A percentile compares a stretch with the other conserved stretches of the same genome.
phyloP scores from a whole-genome alignment of 2,113 vertebrate species.

The Pipa parva region DNA sequence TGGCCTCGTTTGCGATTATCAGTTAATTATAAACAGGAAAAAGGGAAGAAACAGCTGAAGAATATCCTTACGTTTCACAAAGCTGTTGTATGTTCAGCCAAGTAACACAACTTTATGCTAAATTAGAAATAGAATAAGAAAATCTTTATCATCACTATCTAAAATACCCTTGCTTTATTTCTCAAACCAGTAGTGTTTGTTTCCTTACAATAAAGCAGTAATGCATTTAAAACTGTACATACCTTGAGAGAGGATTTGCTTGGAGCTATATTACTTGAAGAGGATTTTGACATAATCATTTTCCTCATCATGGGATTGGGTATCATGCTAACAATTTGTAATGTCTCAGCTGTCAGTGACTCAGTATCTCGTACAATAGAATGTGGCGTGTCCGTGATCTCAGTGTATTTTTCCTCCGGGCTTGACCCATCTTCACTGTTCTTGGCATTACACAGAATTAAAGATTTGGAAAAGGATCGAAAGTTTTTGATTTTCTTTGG shows the following conservation, averaged over 20 bases:
- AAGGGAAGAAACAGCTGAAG: no score
- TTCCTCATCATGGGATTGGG: conserved; percentile 47
- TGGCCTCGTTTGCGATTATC: no score
- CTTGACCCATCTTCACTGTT: conserved; percentile 71
- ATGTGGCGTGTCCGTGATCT: conserved; percentile 47
- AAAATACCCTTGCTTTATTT: no score
- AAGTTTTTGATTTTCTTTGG: conserved; percentile 71
- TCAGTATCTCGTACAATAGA: conserved; percentile 16
- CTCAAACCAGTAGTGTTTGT: no score
- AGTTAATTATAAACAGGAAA: no score
- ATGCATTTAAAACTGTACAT: conserved; percentile 34
- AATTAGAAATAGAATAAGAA: no score
- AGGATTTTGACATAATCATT: conserved; percentile 41
- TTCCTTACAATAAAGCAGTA: no score
- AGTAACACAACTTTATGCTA: no score
- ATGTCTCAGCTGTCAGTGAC: neutral
- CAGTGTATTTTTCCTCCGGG: conserved; percentile 64
- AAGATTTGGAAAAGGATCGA: conserved; percentile 79
- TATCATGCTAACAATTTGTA: conserved; percentile 42
- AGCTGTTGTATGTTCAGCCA: no score
- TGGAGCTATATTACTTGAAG: conserved; percentile 45
- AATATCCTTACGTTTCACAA: no score
- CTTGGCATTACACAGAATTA: conserved; percentile 80
- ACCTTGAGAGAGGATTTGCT: conserved; percentile 81
- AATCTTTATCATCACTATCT: no score